phyloP scores from a whole-genome alignment of 2,113 vertebrate genomes.

The Machaerirhynchus nigripectus region DNA sequence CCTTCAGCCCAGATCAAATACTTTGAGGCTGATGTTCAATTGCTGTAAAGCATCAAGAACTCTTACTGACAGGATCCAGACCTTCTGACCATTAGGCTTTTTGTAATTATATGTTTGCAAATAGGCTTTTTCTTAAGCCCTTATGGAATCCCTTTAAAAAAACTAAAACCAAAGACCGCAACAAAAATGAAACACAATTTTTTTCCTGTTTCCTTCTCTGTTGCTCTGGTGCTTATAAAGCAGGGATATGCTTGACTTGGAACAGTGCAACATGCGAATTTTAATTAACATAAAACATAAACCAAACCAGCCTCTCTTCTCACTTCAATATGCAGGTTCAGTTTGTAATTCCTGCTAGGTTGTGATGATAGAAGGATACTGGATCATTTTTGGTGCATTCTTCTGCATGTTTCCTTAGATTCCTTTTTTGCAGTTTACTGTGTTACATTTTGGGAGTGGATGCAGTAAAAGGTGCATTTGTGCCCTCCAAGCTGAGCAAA shows the following conservation, averaged over 20 bases:
- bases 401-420: not conserved
- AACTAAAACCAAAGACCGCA: not conserved
- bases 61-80: not conserved
- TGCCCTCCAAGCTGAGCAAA: not conserved
- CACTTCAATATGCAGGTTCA: not conserved
- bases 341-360: not conserved
- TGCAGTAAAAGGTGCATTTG: not conserved
- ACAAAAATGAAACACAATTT: not conserved
- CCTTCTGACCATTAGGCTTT: not conserved
- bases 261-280: not conserved
- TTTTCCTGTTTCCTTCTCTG: not conserved
- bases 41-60: not conserved
- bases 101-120: not conserved
- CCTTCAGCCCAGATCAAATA: not conserved
- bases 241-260: not conserved
- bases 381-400: not conserved
- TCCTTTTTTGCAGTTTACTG: not conserved
- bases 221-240: not conserved
- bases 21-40: not conserved
- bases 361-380: not conserved
- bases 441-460: not conserved
- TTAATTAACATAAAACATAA: constrained; percentile 9
- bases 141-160: not conserved
- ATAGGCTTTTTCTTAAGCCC: not conserved
- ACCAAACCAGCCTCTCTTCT: not conserved